A percentile compares a stretch with the other conserved stretches of the same genome.
Conservation (phyloP, 2,888 invertebrate genomes). For the Caenorhabditis sp. region DNA sequence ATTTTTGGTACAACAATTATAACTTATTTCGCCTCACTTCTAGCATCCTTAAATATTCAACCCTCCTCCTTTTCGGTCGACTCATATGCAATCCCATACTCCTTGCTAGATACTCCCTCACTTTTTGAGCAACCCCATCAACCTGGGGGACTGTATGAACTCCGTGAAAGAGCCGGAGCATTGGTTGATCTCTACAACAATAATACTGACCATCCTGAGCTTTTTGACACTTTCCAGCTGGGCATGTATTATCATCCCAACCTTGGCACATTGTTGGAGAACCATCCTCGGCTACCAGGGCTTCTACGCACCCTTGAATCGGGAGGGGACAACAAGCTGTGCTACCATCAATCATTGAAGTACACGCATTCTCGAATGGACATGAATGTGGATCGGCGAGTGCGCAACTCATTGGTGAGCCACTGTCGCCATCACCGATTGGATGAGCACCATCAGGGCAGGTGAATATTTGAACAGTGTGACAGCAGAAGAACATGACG, state of each 20-base stretch:
- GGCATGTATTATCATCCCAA: conserved; percentile 52
- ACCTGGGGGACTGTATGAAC: conserved; percentile 25
- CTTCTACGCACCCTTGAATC: conserved; percentile 41
- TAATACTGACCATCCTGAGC: conserved; percentile 50
- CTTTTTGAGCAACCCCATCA: conserved; percentile 19
- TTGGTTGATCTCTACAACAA: conserved; percentile 42
- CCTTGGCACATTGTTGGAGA: conserved; percentile 27
- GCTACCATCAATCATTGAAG: conserved; percentile 44
- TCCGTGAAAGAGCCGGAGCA: conserved; percentile 11
- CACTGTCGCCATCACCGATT: conserved; percentile 36
- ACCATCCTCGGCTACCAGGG: conserved; percentile 42
- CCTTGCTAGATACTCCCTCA: conserved; percentile 26
- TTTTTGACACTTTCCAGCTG: conserved; percentile 50
- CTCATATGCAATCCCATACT: conserved; percentile 13
- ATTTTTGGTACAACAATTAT: neutral
- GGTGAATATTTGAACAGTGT: conserved; percentile 54
- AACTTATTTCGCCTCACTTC: neutral
- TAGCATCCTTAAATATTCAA: neutral
- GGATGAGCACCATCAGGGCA: conserved; percentile 48
- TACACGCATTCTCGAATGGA: conserved; percentile 50
- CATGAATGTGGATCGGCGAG: conserved; percentile 48
- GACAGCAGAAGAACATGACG: conserved; percentile 58
- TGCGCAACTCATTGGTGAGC: conserved; percentile 37
- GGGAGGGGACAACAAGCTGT: conserved; percentile 52
- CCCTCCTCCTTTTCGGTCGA: neutral